These are phyloP conservation scores for Pyxicephalus adspersus DNA, from an alignment of 2,113 vertebrate species.

Conservation along the genomic window DNA sequence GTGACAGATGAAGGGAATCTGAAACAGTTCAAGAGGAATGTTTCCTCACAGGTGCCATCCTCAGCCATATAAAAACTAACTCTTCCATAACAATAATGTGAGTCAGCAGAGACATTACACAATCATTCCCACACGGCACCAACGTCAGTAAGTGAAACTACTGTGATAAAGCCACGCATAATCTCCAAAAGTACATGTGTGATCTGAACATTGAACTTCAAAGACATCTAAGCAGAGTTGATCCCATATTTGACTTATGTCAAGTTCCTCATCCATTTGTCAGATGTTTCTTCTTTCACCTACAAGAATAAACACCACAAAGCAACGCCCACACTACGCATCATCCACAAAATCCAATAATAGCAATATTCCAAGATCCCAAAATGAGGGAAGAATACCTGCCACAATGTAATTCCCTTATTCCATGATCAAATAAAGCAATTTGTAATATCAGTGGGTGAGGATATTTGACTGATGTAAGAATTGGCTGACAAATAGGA, in stretches of 20 bases:
- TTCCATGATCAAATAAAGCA: constrained; percentile 11
- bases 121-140: constrained; percentile 43
- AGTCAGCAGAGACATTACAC: constrained; percentile 58
- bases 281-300: constrained; percentile 23
- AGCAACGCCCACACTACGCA: background rate
- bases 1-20: constrained; percentile 57
- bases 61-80: constrained; percentile 50
- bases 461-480: too few species aligned
- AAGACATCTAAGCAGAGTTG: constrained; percentile 49
- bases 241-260: constrained; percentile 59
- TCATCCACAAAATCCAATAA: constrained; percentile 24
- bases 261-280: constrained; percentile 56
- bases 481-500: too few species aligned
- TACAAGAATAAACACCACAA: constrained; percentile 29
- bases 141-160: constrained; percentile 32
- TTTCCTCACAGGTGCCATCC: constrained; percentile 52
- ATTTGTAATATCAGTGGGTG: background rate
- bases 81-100: constrained; percentile 55
- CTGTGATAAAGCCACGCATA: constrained; percentile 15
- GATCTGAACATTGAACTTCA: constrained; percentile 38
- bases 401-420: background rate
- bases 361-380: background rate
- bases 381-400: background rate
- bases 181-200: constrained; percentile 48
- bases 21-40: constrained; percentile 40